Conservation (phyloP, 2,797 vertebrate species). For the Astyanax mexicanus region DNA sequence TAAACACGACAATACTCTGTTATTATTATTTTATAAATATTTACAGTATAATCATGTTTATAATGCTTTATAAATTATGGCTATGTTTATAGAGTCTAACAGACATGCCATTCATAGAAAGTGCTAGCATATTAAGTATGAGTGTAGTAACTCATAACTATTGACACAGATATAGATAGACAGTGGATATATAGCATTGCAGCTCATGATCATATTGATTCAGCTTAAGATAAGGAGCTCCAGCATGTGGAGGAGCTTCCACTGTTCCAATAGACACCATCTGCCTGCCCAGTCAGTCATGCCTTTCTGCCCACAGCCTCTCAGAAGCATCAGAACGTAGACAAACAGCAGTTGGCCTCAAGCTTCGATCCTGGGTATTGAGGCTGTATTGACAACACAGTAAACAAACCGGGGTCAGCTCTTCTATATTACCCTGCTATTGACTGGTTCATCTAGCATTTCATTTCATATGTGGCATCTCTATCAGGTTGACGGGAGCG, state of each 20-base stretch:
- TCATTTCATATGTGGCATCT: constrained; percentile 25
- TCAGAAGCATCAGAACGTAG: constrained; percentile 36
- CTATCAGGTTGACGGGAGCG: constrained; percentile 20
- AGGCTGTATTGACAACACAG: constrained; percentile 32
- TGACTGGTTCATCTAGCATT: constrained; percentile 40
- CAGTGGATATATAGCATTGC: too few species aligned
- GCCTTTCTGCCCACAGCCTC: constrained; percentile 18
- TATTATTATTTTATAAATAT: too few species aligned
- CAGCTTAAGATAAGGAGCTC: constrained; percentile 1
- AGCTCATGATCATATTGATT: neutral
- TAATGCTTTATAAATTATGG: too few species aligned
- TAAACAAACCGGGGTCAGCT: constrained; percentile 43
- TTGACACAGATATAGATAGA: too few species aligned
- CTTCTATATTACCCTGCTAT: constrained; percentile 44
- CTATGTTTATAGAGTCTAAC: too few species aligned
- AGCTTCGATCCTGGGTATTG: constrained; percentile 26
- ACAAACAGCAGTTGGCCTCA: constrained; percentile 41
- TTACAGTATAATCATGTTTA: too few species aligned
- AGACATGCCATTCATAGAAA: too few species aligned
- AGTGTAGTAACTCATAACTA: too few species aligned
- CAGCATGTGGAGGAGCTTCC: constrained; percentile 25
- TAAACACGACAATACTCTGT: too few species aligned
- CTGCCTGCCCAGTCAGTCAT: too few species aligned
- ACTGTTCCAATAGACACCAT: constrained; percentile 11
- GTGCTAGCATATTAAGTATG: too few species aligned